Conservation (phyloP, 2,888 invertebrate genomes). For the Catonia carolina region DNA sequence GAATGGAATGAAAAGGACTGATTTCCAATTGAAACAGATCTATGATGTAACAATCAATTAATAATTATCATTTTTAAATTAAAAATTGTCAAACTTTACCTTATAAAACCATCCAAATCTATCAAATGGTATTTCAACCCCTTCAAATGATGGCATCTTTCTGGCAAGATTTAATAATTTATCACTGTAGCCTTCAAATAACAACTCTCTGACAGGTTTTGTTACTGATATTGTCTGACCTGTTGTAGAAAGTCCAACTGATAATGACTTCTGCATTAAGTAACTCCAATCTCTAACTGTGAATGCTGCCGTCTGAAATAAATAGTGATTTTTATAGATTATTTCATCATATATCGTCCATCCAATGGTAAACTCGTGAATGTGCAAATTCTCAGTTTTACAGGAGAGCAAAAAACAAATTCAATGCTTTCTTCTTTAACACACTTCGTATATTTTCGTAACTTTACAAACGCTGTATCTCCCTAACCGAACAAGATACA, state of each 20-base stretch:
- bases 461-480: too few species aligned
- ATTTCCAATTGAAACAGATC: too few species aligned
- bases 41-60: too few species aligned
- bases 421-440: too few species aligned
- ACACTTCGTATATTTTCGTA: too few species aligned
- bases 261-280: conserved; percentile 30
- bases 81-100: conserved; percentile 37
- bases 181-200: conserved; percentile 78
- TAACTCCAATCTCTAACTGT: conserved; percentile 43
- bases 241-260: conserved; percentile 45
- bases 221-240: conserved; percentile 42
- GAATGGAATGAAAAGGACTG: too few species aligned
- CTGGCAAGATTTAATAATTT: conserved; percentile 51
- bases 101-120: conserved; percentile 81
- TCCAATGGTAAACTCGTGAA: too few species aligned
- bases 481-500: too few species aligned
- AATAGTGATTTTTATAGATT: too few species aligned
- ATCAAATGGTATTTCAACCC: conserved; percentile 49
- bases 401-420: too few species aligned
- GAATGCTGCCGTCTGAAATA: conserved; percentile 44
- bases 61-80: not conserved
- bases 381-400: too few species aligned
- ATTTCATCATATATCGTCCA: too few species aligned
- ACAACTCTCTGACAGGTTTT: conserved; percentile 58
- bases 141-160: conserved; percentile 32